A percentile compares a stretch with the other conserved stretches of the same genome.
Conservation (phyloP, 1,140 invertebrate species). For the Lepidurus arcticus region DNA sequence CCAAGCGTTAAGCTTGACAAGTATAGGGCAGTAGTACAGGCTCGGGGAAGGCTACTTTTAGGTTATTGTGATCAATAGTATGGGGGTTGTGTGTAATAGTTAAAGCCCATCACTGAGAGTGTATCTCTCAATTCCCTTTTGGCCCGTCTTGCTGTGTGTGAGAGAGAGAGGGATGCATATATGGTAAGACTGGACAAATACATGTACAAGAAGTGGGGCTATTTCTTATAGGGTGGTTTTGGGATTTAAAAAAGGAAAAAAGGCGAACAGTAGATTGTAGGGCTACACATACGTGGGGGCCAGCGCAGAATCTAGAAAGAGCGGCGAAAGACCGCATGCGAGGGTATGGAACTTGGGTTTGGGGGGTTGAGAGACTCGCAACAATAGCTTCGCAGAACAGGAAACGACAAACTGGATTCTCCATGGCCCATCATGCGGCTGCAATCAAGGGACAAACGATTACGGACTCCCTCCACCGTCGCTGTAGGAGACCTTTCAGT, state of each 20-base stretch:
- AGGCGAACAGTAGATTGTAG: neutral
- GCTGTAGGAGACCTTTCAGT: slow-evolving; percentile 5
- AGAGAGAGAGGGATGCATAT: neutral
- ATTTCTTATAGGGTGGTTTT: neutral
- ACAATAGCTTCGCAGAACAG: slow-evolving; percentile 7
- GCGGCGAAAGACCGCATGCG: neutral
- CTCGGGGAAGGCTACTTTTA: neutral
- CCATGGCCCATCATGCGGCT: slow-evolving; percentile 4
- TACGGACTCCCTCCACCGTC: neutral
- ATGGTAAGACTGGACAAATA: neutral
- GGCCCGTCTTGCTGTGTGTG: neutral
- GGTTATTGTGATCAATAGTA: slow-evolving; percentile 1
- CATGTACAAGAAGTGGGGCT: neutral
- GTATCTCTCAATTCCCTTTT: slow-evolving; percentile 10
- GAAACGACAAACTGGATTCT: neutral
- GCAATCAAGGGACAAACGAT: slow-evolving; percentile 21
- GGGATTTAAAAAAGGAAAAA: neutral
- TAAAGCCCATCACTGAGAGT: slow-evolving; percentile 5
- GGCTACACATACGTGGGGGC: neutral
- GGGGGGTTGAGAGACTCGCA: neutral
- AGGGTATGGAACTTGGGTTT: neutral
- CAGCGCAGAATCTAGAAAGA: neutral
- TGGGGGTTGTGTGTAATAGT: neutral
- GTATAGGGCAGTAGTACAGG: neutral
- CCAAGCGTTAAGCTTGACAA: neutral